Evolutionary conservation across 2,113 vertebrate species (phyloP), one percentile per base, ranked within the genome.

Genomic region (Hyaena hyaena): DNA sequence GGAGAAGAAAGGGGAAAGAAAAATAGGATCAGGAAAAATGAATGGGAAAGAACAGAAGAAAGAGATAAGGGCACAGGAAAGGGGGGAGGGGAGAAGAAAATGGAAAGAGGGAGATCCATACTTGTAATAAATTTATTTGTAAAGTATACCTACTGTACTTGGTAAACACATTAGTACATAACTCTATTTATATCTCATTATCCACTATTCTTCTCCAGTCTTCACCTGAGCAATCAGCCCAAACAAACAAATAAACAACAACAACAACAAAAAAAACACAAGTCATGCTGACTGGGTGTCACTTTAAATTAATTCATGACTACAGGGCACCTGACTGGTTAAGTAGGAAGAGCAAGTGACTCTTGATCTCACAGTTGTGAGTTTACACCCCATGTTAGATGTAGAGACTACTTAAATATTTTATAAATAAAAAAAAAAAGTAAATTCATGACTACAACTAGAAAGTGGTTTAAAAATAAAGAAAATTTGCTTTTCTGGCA

Each of bases 401-500:
- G 7, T 58, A 58, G 58, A 58, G 58, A 58, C 23, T 58, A 58
- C 19, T 58, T 58, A 65, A 63, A 26, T 63, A 50, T 53, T 53
- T 53, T 23, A 61, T 8, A 61, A 61, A 61, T 61, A 7, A 24
- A 61, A 53, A 53, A 15, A 53, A 53, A 53, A 53, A 17, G 23
- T 17, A 58, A 71, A 91, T 65, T 68, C 58, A 81, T 74, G 71
- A 76, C 12, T 33, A 82, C 35, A 45, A 33, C 35, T 21, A 81
- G 66, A 31, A 53, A 86, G 17, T 63, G 39, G 23, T 85, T 94
- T 87, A 58, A 84, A 97, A 80, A 95, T 77, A 92, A 55, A 81
- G 71, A 58, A 50, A 92, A 63, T 91, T 63, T 61, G 10, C 26
- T 85, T 94, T 90, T 61, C 81, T 50, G 19, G 28, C 39, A 50